Conservation (phyloP, 2,797 vertebrate species). For the Dromococcyx pavoninus region DNA sequence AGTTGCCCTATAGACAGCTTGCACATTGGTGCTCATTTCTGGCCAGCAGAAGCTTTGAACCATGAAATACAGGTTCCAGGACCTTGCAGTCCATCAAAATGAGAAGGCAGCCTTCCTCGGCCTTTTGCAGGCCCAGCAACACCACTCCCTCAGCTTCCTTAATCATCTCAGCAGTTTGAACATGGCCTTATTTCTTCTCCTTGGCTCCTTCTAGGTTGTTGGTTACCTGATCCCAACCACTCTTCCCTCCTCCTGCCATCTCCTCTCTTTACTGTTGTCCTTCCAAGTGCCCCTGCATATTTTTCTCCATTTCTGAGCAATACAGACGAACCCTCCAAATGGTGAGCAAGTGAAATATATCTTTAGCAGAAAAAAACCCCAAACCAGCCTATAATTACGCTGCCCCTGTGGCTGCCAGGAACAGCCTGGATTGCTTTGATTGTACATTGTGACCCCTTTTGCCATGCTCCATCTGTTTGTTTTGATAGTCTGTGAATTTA, state of each 20-base stretch:
- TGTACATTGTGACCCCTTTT: neutral
- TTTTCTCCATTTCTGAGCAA: neutral
- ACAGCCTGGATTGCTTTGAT: neutral
- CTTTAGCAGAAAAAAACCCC: accelerated
- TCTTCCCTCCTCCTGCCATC: neutral
- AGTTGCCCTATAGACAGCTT: neutral
- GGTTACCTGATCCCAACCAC: neutral
- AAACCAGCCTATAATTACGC: neutral
- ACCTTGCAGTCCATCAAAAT: neutral
- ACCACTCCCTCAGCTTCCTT: neutral
- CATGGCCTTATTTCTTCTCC: neutral
- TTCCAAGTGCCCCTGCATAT: neutral
- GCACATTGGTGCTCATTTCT: neutral
- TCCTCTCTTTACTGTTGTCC: neutral
- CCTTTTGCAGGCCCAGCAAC: neutral
- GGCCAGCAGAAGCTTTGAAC: neutral
- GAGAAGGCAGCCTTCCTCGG: neutral
- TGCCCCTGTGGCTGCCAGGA: neutral
- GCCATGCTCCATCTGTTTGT: neutral
- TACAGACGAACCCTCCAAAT: neutral
- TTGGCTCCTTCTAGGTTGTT: neutral
- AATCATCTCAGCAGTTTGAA: neutral
- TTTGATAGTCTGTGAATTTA: neutral
- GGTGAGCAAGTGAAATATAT: neutral
- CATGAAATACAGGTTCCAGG: neutral